Percentiles rank a stretch among this genome's conserved stretches.
Evolutionary conservation across 2,888 invertebrate genomes (phyloP).

Genomic region (Plusia festucae): DNA sequence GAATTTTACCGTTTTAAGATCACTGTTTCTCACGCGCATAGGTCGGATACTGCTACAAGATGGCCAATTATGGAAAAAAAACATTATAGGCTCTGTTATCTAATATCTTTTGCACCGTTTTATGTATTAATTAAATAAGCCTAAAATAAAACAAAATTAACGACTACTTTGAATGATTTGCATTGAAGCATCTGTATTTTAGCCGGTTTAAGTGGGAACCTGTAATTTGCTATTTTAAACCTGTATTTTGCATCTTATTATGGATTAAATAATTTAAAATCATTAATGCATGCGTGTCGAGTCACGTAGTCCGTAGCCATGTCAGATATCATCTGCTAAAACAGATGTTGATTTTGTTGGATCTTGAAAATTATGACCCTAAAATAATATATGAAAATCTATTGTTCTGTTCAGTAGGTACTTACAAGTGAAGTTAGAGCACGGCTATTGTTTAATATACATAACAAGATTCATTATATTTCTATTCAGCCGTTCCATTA

Average conservation of each 20-base stretch:
- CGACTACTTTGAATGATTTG: not conserved
- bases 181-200: slow-evolving; percentile 4
- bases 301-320: not conserved
- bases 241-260: slow-evolving; percentile 1
- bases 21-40: not conserved
- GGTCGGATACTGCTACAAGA: not conserved
- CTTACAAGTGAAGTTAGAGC: not conserved
- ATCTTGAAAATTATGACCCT: not conserved
- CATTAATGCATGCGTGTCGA: slow-evolving; percentile 4
- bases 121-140: not conserved
- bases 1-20: not conserved
- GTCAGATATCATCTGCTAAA: slow-evolving; percentile 4
- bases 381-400: not conserved
- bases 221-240: slow-evolving; percentile 2
- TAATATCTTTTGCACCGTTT: not conserved
- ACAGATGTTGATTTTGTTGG: not conserved
- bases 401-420: not conserved
- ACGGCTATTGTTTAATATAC: not conserved
- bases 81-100: not conserved
- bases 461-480: slow-evolving; percentile 4
- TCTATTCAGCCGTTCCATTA: not conserved
- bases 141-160: not conserved
- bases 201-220: slow-evolving; percentile 4
- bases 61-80: not conserved
- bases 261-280: slow-evolving; percentile 4